Evolutionary conservation across 2,113 vertebrate species (phyloP), one percentile per base, ranked within the genome.

Genomic region (Rattus rattus): DNA sequence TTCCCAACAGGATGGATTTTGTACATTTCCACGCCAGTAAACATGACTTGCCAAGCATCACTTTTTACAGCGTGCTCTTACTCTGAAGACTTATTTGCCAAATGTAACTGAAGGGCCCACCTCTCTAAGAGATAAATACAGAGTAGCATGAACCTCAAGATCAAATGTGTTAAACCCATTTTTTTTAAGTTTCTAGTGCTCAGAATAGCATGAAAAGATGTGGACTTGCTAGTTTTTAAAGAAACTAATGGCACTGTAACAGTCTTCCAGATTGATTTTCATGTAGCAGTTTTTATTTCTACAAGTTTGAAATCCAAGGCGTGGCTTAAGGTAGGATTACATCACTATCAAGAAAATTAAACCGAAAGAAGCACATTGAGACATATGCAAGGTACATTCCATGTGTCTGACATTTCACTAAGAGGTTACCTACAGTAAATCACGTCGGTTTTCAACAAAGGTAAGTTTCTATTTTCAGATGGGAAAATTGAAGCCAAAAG

Each of bases 261-360:
- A 9, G 24, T 70, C 52, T 59, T 79, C 12, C 30, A 49, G 36
- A 49, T 39, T 77, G 49, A 47, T 65, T 92, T 70, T 88, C 47
- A 47, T 54, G 24, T 26, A 72, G 43, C 3, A 83, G 77, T 47
- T 39, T 39, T 94, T 83, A 88, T 39, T 77, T 85, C 84, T 92
- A 77, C 52, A 65, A 61, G 79, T 56, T 92, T 61, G 30, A 79
- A 94, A 52, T 84, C 39, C 10, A 52, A 96, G 17, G 43, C 43
- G 79, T 72, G 33, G 65, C 0, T 24, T 67, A 39, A 67, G 56
- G 14, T 52, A 16, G 91, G 43, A 87, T 54, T 61, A 2, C 19
- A 63, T 56, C 49, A 88, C n/a, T 91, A 93, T 79, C 85, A 90
- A 90, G 56, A 75, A 76, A 96, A 85, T 76, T n/a, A 96, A 85